Percentiles rank a stretch among this genome's conserved stretches.
phyloP scores from a whole-genome alignment of 2,113 vertebrate genomes.

The Lontra canadensis region DNA sequence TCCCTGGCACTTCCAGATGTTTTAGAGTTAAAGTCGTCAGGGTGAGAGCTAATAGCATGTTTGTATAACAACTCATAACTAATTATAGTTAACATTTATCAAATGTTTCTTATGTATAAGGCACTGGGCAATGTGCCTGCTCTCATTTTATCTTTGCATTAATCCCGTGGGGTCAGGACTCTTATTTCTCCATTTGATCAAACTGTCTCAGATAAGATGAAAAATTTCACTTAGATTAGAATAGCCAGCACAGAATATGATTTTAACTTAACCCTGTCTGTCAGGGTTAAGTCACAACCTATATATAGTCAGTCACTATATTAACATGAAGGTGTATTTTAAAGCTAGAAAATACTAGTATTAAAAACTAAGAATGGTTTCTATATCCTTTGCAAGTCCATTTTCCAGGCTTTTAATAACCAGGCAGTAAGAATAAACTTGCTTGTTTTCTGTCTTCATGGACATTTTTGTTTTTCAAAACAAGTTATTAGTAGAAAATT shows the following conservation, averaged over 20 bases:
- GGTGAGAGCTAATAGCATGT: background rate
- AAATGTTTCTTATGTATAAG: background rate
- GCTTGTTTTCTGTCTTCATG: conserved; percentile 6
- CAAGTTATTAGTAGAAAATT: background rate
- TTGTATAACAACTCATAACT: conserved; percentile 1
- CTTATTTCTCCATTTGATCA: background rate
- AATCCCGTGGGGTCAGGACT: background rate
- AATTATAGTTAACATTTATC: conserved; percentile 24
- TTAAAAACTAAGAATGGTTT: conserved; percentile 46
- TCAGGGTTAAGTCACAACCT: background rate
- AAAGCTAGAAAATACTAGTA: conserved; percentile 45
- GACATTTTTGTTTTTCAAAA: conserved; percentile 40
- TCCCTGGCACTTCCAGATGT: background rate
- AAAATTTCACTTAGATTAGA: background rate
- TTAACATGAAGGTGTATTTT: background rate
- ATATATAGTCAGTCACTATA: background rate
- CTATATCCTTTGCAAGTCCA: background rate
- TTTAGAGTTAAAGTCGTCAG: background rate
- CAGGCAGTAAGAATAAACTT: background rate
- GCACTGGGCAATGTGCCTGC: background rate
- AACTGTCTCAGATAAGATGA: background rate
- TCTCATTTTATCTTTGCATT: conserved; percentile 13
- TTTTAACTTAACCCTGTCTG: background rate
- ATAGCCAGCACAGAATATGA: background rate
- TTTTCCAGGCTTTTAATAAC: conserved; percentile 42